Conservation (phyloP, 1,140 invertebrate genomes). For the Brachionus paranguensis region DNA sequence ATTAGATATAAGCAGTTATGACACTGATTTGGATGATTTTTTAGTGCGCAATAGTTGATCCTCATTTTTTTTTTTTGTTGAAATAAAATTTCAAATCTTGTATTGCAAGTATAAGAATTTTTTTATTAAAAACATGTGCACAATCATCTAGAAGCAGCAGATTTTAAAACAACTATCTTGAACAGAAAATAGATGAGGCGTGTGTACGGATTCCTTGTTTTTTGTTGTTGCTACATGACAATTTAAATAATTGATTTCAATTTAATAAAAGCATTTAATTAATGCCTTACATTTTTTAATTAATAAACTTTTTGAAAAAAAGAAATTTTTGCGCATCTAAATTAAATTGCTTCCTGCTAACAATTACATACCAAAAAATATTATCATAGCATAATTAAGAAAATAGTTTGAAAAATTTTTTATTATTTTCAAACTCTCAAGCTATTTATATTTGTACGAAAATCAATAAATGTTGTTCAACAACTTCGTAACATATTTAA, state of each 20-base stretch:
- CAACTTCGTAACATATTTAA: too few relatives aligned
- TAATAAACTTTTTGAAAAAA: not conserved
- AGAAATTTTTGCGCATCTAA: not conserved
- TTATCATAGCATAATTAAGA: not conserved
- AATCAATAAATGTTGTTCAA: not conserved
- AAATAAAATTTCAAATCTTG: not conserved
- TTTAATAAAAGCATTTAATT: not conserved
- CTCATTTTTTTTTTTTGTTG: not conserved
- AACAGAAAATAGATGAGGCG: not conserved
- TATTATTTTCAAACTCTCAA: not conserved
- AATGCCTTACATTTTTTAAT: not conserved
- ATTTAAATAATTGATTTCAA: not conserved
- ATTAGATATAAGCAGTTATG: not conserved
- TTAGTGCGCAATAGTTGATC: not conserved
- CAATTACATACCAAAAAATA: not conserved
- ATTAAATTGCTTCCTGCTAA: not conserved
- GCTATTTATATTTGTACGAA: not conserved
- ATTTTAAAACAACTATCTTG: not conserved
- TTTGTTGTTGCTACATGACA: not conserved
- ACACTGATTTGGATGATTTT: not conserved
- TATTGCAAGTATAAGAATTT: not conserved
- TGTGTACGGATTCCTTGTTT: not conserved
- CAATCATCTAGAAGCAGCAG: not conserved
- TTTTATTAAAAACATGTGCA: slow-evolving; percentile 11
- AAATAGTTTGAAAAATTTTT: not conserved